Base-by-base conservation (phyloP, 2,113 vertebrate genomes). In the Anoplopoma fimbria region DNA sequence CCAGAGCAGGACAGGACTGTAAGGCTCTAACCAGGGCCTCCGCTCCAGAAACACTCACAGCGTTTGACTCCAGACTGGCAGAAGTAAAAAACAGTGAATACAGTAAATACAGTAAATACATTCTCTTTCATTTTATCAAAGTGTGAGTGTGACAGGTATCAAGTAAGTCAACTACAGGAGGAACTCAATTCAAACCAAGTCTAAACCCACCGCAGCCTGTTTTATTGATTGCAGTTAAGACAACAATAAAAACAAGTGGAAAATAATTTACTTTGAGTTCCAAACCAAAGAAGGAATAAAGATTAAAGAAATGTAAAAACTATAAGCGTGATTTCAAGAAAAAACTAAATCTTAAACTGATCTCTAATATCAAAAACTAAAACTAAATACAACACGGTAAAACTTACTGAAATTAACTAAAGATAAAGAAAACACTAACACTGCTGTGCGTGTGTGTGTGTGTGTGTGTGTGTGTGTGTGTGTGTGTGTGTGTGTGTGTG, bases 21-120 rank as follows among this genome's bases (percentile, higher is more conserved):
- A 97, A 87, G 9, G 94, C 93, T 69, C 87, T 83, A 0, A 90
- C 90, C 3, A 99, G 84, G 0, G 89, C 90, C n/a, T 84, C 85
- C 10, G 94, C 96, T 79, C 97, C 97, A 1, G 0, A 0, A 13
- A 69, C 84, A 38, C 88, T 95, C 74, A 98, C 96, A 33, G 0
- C 47, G 86, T 99, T 99, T 17, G 91, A 95, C 90, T 99, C 97
- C 93, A 98, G 91, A 83, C 97, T 98, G 73, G 2, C 58, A 86
- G 63, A 85, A 62, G 87, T 15, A 73, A 62, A 25, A 86, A 34
- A 84, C 9, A 81, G n/a, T n/a, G n/a, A n/a, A n/a, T n/a, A n/a
- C n/a, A n/a, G n/a, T n/a, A n/a, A n/a, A n/a, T 14, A 42, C 9
- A 31, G 57, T 3, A 69, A 3, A 51, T 0, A 19, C 13, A 34